Conservation (phyloP, 2,797 vertebrate species). For the Arctocebus calabarensis region DNA sequence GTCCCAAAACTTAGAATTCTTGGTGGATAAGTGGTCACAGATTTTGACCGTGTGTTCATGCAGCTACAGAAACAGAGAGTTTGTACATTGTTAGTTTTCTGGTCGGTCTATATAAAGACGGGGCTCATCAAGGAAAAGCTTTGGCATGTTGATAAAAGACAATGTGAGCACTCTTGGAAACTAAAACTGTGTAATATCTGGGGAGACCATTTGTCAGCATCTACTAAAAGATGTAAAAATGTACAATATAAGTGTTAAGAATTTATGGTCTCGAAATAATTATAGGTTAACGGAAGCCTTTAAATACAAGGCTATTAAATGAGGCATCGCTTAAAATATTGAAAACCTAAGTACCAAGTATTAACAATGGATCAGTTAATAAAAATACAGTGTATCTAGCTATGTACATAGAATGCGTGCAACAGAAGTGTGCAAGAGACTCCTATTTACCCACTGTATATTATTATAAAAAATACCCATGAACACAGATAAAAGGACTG, state of each 20-base stretch:
- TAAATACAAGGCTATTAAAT: neutral
- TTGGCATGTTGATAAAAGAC: neutral
- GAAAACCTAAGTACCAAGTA: neutral
- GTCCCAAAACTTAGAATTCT: conserved; percentile 76
- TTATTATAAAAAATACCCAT: neutral
- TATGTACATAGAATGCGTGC: neutral
- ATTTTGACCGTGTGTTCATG: conserved; percentile 82
- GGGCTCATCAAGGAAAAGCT: neutral
- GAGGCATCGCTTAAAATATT: neutral
- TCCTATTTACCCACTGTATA: neutral
- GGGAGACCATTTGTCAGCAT: neutral
- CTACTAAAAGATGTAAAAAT: neutral
- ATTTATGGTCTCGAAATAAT: conserved; percentile 37
- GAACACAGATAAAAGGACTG: neutral
- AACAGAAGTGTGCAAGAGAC: neutral
- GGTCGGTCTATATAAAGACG: conserved; percentile 24
- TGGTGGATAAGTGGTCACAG: conserved; percentile 78
- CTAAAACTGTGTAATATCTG: neutral
- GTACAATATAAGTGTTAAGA: neutral
- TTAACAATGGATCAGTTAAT: neutral
- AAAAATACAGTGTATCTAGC: neutral
- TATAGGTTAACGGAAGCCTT: neutral
- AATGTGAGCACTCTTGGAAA: neutral
- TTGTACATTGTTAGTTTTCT: conserved; percentile 10
- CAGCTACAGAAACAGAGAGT: conserved; percentile 75